phyloP scores from a whole-genome alignment of 2,797 vertebrate genomes.

The Muscicapa comitata region DNA sequence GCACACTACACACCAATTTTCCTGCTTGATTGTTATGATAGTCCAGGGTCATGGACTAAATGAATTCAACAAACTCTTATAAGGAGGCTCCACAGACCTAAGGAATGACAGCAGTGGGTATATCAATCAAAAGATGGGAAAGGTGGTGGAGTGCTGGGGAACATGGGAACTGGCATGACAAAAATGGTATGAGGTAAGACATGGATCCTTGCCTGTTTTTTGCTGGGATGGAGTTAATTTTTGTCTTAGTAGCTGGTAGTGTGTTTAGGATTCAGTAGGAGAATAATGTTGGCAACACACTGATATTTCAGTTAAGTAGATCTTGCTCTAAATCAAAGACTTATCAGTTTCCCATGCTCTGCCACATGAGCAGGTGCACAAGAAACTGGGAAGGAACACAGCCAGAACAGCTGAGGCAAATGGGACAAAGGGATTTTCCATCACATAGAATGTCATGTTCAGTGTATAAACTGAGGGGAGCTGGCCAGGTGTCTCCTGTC shows the following conservation, averaged over 20 bases:
- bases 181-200: not conserved
- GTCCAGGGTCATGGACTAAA: accelerated
- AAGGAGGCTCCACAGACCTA: not conserved
- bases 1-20: not conserved
- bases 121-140: not conserved
- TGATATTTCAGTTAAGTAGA: not conserved
- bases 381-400: not conserved
- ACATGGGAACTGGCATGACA: not conserved
- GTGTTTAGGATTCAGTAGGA: not conserved
- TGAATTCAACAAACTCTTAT: not conserved
- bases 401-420: not conserved
- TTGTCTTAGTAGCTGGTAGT: not conserved
- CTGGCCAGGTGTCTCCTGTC: not conserved
- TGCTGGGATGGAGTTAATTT: not conserved
- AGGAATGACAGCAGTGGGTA: not conserved
- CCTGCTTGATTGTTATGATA: not conserved
- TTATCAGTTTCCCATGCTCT: not conserved
- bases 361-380: not conserved
- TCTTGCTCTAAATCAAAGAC: not conserved
- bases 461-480: not conserved
- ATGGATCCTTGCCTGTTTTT: accelerated
- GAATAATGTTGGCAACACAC: not conserved
- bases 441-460: not conserved
- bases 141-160: not conserved
- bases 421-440: not conserved